phyloP scores from a whole-genome alignment of 2,797 vertebrate genomes.

The Urosaurus nigricauda region DNA sequence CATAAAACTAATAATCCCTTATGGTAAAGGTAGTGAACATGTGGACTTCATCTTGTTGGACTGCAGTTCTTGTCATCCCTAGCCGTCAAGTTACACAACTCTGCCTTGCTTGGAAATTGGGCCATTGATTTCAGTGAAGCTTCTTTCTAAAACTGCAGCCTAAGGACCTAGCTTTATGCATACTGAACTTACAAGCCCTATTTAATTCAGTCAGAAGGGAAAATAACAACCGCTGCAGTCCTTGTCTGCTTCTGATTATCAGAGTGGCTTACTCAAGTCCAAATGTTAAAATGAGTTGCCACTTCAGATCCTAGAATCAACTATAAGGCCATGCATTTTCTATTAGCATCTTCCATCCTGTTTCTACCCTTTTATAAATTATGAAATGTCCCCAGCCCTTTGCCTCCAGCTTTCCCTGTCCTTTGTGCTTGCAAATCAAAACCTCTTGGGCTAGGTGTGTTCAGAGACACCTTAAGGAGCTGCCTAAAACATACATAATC shows the following conservation, averaged over 20 bases:
- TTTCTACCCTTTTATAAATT: background rate
- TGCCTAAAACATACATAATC: background rate
- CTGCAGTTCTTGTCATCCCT: too few species aligned
- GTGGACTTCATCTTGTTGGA: too few species aligned
- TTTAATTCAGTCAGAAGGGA: background rate
- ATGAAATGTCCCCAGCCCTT: background rate
- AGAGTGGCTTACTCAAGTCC: background rate
- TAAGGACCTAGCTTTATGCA: background rate
- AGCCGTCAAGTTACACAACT: background rate
- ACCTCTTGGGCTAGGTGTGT: background rate
- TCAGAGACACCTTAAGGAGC: background rate
- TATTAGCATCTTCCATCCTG: background rate
- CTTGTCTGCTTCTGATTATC: too few species aligned
- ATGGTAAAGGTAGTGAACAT: too few species aligned
- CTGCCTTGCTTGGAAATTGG: background rate
- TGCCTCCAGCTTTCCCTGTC: constrained; percentile 26
- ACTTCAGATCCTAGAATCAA: background rate
- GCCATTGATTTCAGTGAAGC: background rate
- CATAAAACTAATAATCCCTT: background rate
- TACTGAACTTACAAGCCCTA: background rate
- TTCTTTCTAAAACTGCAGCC: background rate
- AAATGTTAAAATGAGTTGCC: background rate
- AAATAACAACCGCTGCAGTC: background rate
- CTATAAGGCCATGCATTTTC: too few species aligned
- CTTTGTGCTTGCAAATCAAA: constrained; percentile 3